Evolutionary conservation across 2,113 vertebrate genomes (phyloP), one percentile per base, ranked within the genome.

Genomic region (Empidonax alnorum): DNA sequence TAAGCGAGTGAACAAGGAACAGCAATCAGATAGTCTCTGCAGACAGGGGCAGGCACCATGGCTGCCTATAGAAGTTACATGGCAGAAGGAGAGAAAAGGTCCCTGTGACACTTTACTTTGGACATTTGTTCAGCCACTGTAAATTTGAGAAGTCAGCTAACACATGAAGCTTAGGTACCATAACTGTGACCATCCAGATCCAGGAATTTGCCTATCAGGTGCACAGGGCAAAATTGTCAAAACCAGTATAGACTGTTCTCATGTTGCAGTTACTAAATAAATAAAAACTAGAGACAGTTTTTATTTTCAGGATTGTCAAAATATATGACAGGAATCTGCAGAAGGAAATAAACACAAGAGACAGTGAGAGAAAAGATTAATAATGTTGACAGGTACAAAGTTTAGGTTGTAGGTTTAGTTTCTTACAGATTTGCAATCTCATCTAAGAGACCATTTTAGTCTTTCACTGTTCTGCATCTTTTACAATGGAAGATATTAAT

Each of bases 81-180:
- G 39, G 11, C 35, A 84, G 46, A 82, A 73, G 75, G 17, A 93
- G 47, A 50, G 4, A 72, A 84, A 76, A 49, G 6, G n/a, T 53
- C 12, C 25, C 39, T 31, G 23, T n/a, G 46, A 12, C 44, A 58
- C 19, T 35, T 59, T 52, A 9, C 25, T 52, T 37, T 75, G 66
- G 8, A 30, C 53, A 6, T 78, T 89, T 67, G 14, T 49, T 89
- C 69, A 68, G 58, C 16, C 55, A 58, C 52, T 50, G 44, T 81
- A 53, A 55, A 42, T 72, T 44, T 65, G 69, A 82, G 27, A 75
- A 63, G 42, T 46, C 62, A 78, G 24, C 18, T 87, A 58, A 42
- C 2, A 55, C 2, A 2, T 39, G n/a, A 74, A 53, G 21, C 12
- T 69, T 67, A 66, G 30, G 65, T 42, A 82, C 4, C 5, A 0